Evolutionary conservation across 2,113 vertebrate species (phyloP).

Genomic region (Anser brachyrhynchus): DNA sequence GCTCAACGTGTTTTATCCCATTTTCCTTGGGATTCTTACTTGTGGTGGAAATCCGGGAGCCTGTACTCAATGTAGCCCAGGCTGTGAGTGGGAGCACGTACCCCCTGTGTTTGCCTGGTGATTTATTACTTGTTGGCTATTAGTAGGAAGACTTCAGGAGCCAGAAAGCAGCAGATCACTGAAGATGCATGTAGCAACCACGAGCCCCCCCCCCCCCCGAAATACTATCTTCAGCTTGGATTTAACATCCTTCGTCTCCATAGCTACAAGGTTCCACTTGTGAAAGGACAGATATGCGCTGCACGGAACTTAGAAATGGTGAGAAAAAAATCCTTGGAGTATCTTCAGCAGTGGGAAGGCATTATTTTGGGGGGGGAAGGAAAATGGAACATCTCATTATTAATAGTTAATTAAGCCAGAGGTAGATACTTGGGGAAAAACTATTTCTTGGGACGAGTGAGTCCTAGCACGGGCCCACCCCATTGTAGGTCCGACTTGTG

Average conservation of each 20-base stretch:
- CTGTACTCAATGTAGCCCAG: fast-evolving
- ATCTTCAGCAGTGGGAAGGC: background rate
- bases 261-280: constrained; percentile 70
- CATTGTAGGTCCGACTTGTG: fast-evolving
- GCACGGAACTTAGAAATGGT: constrained; percentile 20
- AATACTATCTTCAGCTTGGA: constrained; percentile 46
- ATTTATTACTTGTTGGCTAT: background rate
- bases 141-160: background rate
- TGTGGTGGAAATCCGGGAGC: background rate
- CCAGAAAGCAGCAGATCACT: background rate
- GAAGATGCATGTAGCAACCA: constrained; percentile 11
- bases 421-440: background rate
- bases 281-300: constrained; percentile 31
- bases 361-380: background rate
- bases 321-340: background rate
- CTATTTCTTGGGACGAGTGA: background rate
- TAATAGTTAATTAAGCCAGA: background rate
- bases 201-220: constrained; percentile 1
- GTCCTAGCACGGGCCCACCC: background rate
- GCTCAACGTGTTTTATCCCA: fast-evolving
- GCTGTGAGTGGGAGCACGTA: background rate
- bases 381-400: background rate
- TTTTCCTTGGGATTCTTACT: background rate
- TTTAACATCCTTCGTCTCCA: constrained; percentile 67
- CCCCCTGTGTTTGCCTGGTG: fast-evolving